Percentiles rank a stretch among this genome's conserved stretches.
Conservation (phyloP, 2,888 invertebrate genomes). For the Pandemis corylana region DNA sequence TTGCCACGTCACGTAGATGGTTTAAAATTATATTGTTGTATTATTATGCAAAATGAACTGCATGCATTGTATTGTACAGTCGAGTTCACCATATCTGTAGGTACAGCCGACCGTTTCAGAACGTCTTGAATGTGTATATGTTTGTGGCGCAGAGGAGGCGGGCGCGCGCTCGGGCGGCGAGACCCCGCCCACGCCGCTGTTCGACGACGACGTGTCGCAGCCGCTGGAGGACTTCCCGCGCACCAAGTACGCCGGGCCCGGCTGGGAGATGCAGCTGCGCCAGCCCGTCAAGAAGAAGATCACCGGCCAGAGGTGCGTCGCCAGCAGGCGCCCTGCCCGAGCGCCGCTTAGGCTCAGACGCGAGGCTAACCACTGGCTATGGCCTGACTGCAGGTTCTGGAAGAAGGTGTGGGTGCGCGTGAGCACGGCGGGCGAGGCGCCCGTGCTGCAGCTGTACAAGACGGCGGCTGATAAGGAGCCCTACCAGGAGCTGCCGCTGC, state of each 20-base stretch:
- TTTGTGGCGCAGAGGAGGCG: slow-evolving; percentile 47
- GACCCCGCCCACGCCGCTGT: slow-evolving; percentile 96
- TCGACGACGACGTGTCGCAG: slow-evolving; percentile 96
- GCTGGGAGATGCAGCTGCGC: slow-evolving; percentile 98
- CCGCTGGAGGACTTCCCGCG: slow-evolving; percentile 97
- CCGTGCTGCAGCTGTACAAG: slow-evolving; percentile 94
- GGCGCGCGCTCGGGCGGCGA: slow-evolving; percentile 79
- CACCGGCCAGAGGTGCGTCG: slow-evolving; percentile 90
- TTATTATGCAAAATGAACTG: too few species aligned
- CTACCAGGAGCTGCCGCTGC: slow-evolving; percentile 97
- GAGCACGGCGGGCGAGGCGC: slow-evolving; percentile 91
- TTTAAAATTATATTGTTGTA: too few species aligned
- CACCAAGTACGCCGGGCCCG: slow-evolving; percentile 90
- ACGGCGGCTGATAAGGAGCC: slow-evolving; percentile 94
- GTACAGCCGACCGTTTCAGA: too few species aligned
- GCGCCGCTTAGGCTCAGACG: neutral
- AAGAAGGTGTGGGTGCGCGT: slow-evolving; percentile 97
- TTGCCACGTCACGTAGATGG: too few species aligned
- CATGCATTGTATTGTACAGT: too few species aligned
- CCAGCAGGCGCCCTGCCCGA: too few species aligned
- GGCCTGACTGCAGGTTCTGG: slow-evolving; percentile 90
- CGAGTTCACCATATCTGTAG: too few species aligned
- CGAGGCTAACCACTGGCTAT: neutral
- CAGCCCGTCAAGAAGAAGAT: slow-evolving; percentile 99
- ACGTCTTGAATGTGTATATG: neutral